These are phyloP conservation scores for Leptodactylus fuscus DNA, from an alignment of 2,113 vertebrate species.

Conservation along the genomic window DNA sequence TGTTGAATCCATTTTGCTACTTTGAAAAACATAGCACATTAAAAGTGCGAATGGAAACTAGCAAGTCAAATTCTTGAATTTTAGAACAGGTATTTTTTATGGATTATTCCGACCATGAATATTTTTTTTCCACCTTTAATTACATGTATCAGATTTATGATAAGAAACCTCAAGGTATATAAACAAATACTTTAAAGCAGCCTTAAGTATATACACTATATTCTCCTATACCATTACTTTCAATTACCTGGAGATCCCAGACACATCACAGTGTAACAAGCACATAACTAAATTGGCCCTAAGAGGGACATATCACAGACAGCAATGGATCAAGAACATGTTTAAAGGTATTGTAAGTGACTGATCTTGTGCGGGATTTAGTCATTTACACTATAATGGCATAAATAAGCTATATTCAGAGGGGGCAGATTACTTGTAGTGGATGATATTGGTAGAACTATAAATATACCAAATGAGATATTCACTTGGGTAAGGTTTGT, in stretches of 20 bases:
- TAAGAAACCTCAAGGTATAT: not conserved
- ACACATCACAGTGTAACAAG: conserved; percentile 13
- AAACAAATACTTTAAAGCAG: not conserved
- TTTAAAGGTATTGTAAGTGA: conserved; percentile 14
- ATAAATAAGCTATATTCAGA: not conserved
- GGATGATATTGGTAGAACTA: not conserved
- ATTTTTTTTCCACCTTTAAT: not conserved
- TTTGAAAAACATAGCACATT: no score
- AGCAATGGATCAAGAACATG: conserved; percentile 14
- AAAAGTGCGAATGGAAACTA: not conserved
- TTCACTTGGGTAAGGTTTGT: not conserved
- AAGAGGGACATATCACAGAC: conserved; percentile 1
- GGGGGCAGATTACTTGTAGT: conserved; percentile 5
- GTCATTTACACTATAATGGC: conserved; percentile 14
- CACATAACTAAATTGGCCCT: conserved; percentile 39
- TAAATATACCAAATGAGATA: not conserved
- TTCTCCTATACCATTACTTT: conserved; percentile 22
- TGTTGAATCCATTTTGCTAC: no score
- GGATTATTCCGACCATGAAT: not conserved
- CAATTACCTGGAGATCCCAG: conserved; percentile 26
- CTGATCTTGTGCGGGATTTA: not conserved
- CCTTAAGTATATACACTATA: not conserved
- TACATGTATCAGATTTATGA: conserved; percentile 9
- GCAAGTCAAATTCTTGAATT: not conserved
- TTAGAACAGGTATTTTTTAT: not conserved